Evolutionary conservation across 2,113 vertebrate species (phyloP).

Genomic region (Oncorhynchus kisutch): DNA sequence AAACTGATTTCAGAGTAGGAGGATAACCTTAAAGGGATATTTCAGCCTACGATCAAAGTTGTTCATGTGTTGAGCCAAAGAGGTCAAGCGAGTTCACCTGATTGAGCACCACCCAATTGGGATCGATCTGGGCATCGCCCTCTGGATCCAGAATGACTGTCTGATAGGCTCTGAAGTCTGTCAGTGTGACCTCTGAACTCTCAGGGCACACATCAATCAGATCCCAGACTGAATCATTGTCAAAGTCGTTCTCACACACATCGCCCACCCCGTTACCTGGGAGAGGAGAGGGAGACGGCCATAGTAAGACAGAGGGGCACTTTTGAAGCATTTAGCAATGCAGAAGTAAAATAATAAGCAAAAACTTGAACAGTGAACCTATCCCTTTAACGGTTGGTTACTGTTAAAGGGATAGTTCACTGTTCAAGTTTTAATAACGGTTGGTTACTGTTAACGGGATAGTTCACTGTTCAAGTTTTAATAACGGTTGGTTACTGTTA

Average conservation of each 20-base stretch:
- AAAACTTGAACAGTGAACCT: neutral
- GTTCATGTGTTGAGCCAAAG: neutral
- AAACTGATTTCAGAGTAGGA: too few relatives aligned
- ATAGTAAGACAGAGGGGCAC: neutral
- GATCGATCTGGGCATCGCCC: conserved; percentile 94
- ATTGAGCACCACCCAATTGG: conserved; percentile 97
- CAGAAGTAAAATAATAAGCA: too few relatives aligned
- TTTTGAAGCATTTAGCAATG: too few relatives aligned
- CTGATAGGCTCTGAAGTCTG: conserved; percentile 94
- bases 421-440: too few relatives aligned
- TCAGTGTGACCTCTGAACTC: conserved; percentile 93
- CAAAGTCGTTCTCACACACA: conserved; percentile 91
- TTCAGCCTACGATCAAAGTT: too few relatives aligned
- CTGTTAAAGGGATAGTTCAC: conserved; percentile 57
- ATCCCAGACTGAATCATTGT: conserved; percentile 89
- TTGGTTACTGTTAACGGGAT: conserved; percentile 70
- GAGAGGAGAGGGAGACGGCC: neutral
- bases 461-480: too few relatives aligned
- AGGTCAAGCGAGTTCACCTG: conserved; percentile 78
- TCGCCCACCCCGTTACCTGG: conserved; percentile 88
- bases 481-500: conserved; percentile 69
- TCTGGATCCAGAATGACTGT: conserved; percentile 94
- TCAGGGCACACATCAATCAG: conserved; percentile 88
- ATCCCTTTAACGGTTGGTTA: conserved; percentile 50
- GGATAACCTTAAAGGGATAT: too few relatives aligned